Conservation (phyloP, 2,113 vertebrate genomes). For the Phaethon lepturus region DNA sequence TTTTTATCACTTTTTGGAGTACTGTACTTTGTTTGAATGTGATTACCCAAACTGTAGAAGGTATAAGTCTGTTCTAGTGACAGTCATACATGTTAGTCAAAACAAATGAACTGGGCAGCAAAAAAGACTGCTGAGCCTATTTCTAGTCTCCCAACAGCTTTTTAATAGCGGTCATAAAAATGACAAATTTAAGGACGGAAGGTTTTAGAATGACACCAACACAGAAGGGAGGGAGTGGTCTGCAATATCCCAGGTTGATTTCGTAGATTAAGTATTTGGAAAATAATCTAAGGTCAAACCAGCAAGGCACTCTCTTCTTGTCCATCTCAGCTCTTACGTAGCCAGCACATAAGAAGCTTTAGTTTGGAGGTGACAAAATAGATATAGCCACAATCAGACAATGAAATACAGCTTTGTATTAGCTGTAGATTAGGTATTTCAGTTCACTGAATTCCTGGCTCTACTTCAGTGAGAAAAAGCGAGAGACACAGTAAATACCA, state of each 20-base stretch:
- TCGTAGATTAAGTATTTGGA: not conserved
- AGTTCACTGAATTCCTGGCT: not conserved
- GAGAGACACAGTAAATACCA: not conserved
- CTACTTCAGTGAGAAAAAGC: not conserved
- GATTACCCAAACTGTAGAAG: not conserved
- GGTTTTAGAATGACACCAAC: not conserved
- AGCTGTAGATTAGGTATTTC: not conserved
- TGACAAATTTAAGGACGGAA: not conserved
- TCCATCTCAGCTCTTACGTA: not conserved
- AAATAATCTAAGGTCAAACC: not conserved
- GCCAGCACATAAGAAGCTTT: not conserved
- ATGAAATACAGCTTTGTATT: not conserved
- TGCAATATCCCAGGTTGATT: not conserved
- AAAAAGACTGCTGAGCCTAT: not conserved
- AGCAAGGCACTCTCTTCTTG: not conserved
- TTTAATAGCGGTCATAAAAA: not conserved
- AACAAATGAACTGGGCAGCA: not conserved
- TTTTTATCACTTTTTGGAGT: not conserved
- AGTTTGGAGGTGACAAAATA: not conserved
- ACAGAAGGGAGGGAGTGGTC: not conserved
- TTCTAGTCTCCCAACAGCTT: not conserved
- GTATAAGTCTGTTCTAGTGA: not conserved
- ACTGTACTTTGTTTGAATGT: not conserved
- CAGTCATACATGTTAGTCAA: not conserved
- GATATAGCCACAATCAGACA: not conserved